A percentile compares a stretch with the other conserved stretches of the same genome.
Evolutionary conservation across 2,797 vertebrate species (phyloP).

Genomic region (Atherinosoma microstoma): DNA sequence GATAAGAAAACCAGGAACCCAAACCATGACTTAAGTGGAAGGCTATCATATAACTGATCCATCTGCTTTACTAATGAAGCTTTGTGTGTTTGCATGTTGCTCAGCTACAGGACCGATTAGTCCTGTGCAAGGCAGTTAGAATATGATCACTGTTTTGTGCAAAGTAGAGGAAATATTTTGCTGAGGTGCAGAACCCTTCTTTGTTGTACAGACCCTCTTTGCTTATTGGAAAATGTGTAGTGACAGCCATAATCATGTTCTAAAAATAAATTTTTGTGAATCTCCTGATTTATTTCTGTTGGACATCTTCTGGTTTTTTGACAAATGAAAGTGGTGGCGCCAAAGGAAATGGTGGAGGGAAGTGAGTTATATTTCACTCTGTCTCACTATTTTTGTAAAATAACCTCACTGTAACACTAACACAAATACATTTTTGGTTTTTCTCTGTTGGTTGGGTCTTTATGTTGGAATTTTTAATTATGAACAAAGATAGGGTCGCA

Average conservation of each 20-base stretch:
- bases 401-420: slow-evolving; percentile 54
- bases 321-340: slow-evolving; percentile 74
- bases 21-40: slow-evolving; percentile 79
- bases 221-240: slow-evolving; percentile 64
- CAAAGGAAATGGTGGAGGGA: slow-evolving; percentile 65
- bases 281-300: slow-evolving; percentile 62
- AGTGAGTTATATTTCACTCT: slow-evolving; percentile 61
- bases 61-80: slow-evolving; percentile 82
- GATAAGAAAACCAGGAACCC: slow-evolving; percentile 77
- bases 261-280: slow-evolving; percentile 74
- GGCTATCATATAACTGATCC: slow-evolving; percentile 77
- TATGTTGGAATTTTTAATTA: slow-evolving; percentile 44
- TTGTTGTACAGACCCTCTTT: slow-evolving; percentile 56
- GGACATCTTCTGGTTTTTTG: slow-evolving; percentile 71
- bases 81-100: slow-evolving; percentile 87
- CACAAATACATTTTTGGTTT: slow-evolving; percentile 47
- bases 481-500: slow-evolving; percentile 31
- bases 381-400: slow-evolving; percentile 50
- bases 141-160: slow-evolving; percentile 61
- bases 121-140: slow-evolving; percentile 64
- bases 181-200: slow-evolving; percentile 31
- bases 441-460: slow-evolving; percentile 39
- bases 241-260: slow-evolving; percentile 57
- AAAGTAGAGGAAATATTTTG: slow-evolving; percentile 71
- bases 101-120: slow-evolving; percentile 70